Evolutionary conservation across 2,888 invertebrate genomes (phyloP).

Genomic region (Endotricha flammealis): DNA sequence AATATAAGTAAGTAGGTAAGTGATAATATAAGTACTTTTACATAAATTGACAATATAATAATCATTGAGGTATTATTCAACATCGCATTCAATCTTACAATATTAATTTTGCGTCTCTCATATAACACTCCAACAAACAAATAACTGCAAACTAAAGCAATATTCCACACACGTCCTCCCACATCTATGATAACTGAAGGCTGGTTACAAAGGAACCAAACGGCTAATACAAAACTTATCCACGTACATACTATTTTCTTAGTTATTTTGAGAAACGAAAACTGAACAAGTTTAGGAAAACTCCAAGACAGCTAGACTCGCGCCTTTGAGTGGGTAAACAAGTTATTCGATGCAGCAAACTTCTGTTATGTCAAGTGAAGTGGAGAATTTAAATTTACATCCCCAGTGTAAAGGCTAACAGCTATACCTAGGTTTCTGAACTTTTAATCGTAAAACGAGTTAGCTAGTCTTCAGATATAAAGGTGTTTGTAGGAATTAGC

Average conservation of each 20-base stretch:
- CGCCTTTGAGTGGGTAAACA: conserved; percentile 30
- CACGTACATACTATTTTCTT: conserved; percentile 11
- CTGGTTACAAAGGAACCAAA: conserved; percentile 21
- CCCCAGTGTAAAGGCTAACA: too few relatives aligned
- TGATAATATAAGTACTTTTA: too few relatives aligned
- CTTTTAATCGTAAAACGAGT: too few relatives aligned
- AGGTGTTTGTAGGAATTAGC: too few relatives aligned
- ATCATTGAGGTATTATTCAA: not conserved
- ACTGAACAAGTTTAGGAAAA: conserved; percentile 19
- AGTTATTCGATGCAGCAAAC: conserved; percentile 25
- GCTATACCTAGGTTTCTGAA: too few relatives aligned
- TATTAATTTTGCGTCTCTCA: conserved; percentile 37
- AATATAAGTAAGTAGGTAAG: too few relatives aligned
- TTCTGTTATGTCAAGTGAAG: conserved; percentile 27
- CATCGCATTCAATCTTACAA: conserved; percentile 9
- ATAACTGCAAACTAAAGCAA: conserved; percentile 33
- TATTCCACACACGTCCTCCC: conserved; percentile 36
- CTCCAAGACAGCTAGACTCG: conserved; percentile 16
- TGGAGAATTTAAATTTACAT: conserved; percentile 28
- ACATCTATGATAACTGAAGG: conserved; percentile 29
- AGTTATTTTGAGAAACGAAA: conserved; percentile 17
- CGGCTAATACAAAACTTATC: conserved; percentile 9
- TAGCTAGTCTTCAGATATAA: too few relatives aligned
- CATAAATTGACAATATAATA: too few relatives aligned
- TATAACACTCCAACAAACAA: conserved; percentile 29